Evolutionary conservation across 2,888 invertebrate species (phyloP), one percentile per base, ranked within the genome.

Genomic region (Apoda limacodes): DNA sequence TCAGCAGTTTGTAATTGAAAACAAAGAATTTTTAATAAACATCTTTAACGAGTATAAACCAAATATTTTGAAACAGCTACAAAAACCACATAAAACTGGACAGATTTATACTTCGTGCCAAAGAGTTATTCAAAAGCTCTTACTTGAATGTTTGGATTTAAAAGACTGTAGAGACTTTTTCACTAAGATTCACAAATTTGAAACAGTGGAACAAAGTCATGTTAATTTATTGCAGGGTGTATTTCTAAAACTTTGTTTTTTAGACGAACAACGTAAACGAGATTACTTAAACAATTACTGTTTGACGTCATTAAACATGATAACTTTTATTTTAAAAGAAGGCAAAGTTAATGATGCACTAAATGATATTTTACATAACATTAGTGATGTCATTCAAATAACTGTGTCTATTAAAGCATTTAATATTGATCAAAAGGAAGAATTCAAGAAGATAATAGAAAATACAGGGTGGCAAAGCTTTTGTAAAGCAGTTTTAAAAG

Each of bases 81-180:
- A 87, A 47, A 88, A 88, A 50, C 89, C 88, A 1, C 86, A 87
- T 38, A 89, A 89, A 65, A 85, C 85, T 3, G 85, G 86, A 1
- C 84, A 85, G 42, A 83, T 88, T 28, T 87, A 88, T 42, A 66
- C 83, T 23, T 81, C 83, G 32, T 83, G 87, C 53, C 76, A 83
- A 34, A 56, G 68, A 30, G 83, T 85, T n/a, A 75, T 88, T 13
- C 67, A 70, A 5, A 78, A 82, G 42, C 55, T 91, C 25, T 81
- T 90, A 21, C 60, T 85, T 1, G 71, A 76, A 42, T 85, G 83
- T 47, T 85, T 88, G 84, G 75, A 82, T 1, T 39, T 66, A 7
- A 70, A 82, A 9, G 85, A 84, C 37, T 86, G 85, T 36, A 51
- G 69, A 34, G 83, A 80, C 47, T 67, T 85, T 29, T 80, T 83